phyloP scores from a whole-genome alignment of 2,888 invertebrate species.

The Phaedon cochleariae region DNA sequence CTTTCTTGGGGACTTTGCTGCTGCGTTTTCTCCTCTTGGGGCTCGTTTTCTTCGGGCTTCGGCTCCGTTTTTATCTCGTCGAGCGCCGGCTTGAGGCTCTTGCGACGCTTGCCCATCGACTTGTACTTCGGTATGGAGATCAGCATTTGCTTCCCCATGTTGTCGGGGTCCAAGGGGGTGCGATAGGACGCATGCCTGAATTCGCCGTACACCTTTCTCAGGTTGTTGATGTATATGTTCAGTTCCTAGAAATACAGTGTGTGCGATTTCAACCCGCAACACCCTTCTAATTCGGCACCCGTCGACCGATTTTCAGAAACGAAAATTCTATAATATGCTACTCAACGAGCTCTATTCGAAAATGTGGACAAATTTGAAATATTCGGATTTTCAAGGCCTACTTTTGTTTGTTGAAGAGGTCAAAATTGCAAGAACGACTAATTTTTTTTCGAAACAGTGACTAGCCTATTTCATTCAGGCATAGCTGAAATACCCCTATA shows the following conservation, averaged over 20 bases:
- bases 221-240: constrained; percentile 76
- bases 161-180: constrained; percentile 72
- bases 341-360: too few species aligned
- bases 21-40: constrained; percentile 18
- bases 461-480: too few species aligned
- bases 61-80: neutral
- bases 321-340: too few species aligned
- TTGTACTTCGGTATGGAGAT: constrained; percentile 68
- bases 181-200: constrained; percentile 79
- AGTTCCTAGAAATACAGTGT: constrained; percentile 69
- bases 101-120: constrained; percentile 4
- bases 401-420: too few species aligned
- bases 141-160: constrained; percentile 70
- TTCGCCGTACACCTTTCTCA: constrained; percentile 74
- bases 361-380: too few species aligned
- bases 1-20: too few species aligned
- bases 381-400: too few species aligned
- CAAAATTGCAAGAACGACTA: too few species aligned
- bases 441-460: too few species aligned
- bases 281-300: too few species aligned
- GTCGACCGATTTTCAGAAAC: too few species aligned
- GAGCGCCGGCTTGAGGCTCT: constrained; percentile 5
- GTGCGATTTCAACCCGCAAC: neutral
- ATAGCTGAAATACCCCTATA: too few species aligned
- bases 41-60: neutral